phyloP scores from a whole-genome alignment of 2,888 invertebrate genomes.

The Synanthedon vespiformis region DNA sequence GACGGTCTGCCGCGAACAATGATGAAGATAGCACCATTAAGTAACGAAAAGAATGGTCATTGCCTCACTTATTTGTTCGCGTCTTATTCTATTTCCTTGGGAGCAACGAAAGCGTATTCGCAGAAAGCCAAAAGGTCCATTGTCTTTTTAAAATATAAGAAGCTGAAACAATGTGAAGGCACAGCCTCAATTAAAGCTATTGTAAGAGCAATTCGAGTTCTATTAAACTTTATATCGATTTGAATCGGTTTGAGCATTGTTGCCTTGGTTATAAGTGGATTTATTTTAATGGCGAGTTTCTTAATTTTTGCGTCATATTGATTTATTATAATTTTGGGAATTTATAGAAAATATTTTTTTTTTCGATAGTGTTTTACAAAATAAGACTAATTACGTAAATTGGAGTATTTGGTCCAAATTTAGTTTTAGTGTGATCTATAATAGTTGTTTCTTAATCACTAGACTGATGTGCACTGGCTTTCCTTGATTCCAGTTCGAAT shows the following conservation, averaged over 20 bases:
- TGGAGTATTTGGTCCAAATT: no score
- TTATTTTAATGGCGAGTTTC: no score
- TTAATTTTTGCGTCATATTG: conserved; percentile 7
- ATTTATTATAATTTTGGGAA: no score
- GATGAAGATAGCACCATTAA: conserved; percentile 54
- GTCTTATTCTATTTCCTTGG: conserved; percentile 39
- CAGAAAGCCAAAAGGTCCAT: conserved; percentile 31
- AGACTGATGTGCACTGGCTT: no score
- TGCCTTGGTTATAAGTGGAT: no score
- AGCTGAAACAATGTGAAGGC: conserved; percentile 6
- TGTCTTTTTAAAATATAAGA: conserved; percentile 22
- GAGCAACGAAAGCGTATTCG: conserved; percentile 41
- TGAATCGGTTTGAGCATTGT: not conserved
- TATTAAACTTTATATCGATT: conserved; percentile 1
- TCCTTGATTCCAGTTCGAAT: no score
- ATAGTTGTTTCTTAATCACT: no score
- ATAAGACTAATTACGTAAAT: no score
- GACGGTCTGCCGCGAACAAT: conserved; percentile 42
- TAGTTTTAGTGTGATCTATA: no score
- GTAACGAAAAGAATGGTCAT: conserved; percentile 55
- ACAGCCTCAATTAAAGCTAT: conserved; percentile 16
- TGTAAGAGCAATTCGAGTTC: conserved; percentile 14
- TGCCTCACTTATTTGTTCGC: conserved; percentile 56
- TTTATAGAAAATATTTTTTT: no score
- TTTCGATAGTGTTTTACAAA: no score